These are phyloP conservation scores for Leptura quadrifasciata DNA, from an alignment of 2,888 invertebrate species.

Conservation along the genomic window DNA sequence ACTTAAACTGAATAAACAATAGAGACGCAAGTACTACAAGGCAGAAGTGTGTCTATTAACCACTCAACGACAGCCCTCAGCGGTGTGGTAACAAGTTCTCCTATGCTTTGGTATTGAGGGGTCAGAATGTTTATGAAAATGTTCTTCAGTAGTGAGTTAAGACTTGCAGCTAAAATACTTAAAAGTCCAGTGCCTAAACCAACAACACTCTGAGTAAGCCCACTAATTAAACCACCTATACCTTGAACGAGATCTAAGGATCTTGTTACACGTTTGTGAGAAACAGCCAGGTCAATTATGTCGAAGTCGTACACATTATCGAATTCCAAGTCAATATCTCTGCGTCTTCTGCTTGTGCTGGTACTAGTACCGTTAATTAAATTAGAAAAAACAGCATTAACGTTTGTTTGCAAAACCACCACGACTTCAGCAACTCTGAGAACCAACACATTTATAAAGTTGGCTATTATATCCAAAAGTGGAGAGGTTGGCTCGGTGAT, in stretches of 20 bases:
- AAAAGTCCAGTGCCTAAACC: background rate
- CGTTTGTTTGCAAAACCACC: background rate
- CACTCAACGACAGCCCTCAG: background rate
- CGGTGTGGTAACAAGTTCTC: conserved; percentile 15
- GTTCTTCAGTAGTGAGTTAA: conserved; percentile 10
- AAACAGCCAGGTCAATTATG: background rate
- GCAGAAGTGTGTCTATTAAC: background rate
- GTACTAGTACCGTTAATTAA: conserved; percentile 18
- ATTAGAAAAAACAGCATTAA: conserved; percentile 18
- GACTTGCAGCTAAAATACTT: background rate
- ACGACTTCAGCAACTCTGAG: conserved; percentile 2
- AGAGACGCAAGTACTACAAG: conserved; percentile 10
- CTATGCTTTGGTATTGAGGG: conserved; percentile 12
- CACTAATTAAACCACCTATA: background rate
- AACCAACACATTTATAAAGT: background rate
- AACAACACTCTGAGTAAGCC: background rate
- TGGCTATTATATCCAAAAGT: background rate
- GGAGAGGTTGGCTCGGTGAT: background rate
- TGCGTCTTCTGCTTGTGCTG: background rate
- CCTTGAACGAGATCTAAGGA: background rate
- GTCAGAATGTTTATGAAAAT: conserved; percentile 10
- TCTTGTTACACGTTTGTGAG: conserved; percentile 22
- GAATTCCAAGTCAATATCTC: conserved; percentile 21
- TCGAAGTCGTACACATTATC: conserved; percentile 19
- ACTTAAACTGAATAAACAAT: conserved; percentile 9